Base-by-base conservation (phyloP, 2,797 vertebrate species). In the Luscinia megarhynchos region DNA sequence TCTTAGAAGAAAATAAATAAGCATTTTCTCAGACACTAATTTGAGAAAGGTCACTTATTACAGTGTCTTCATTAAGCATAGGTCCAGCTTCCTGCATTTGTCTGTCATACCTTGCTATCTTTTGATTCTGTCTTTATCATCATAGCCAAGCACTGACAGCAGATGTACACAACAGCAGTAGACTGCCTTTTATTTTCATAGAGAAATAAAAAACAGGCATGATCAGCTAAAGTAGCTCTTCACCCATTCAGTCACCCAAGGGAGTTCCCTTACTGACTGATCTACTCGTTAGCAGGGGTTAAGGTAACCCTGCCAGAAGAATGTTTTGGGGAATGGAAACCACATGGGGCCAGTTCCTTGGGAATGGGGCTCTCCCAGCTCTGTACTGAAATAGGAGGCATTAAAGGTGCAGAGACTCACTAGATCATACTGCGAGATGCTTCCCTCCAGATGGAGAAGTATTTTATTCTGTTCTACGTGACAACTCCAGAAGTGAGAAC, bases 251-350 rank as follows among this genome's bases (percentile, higher is more conserved):
- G 63, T 54, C 38, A 48, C 84, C 69, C 55, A 57, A 76, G 92
- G 57, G 90, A 89, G 46, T 43, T 96, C 20, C 46, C 58, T 85
- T 70, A 38, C 86, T 64, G 64, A 48, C 84, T 95, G 86, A 70
- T 90, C 84, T 79, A 40, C 83, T 95, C 86, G 85, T 92, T 94
- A 95, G 36, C 8, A 46, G 61, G 43, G 55, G 73, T 76, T 88
- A 82, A 94, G 83, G 85, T 67, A 91, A 81, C 62, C 16, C 22
- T 74, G 53, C 64, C 58, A 85, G 85, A 87, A 0, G 8, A 84
- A 57, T n/a, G 26, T 79, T 94, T 68, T 90, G 70, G 67, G 57
- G 50, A 79, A 76, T 6, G 15, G 67, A 86, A 84, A 79, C 34
- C 53, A 41, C 70, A 8, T 7, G 45, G 70, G 67, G 11, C 45